These are phyloP conservation scores for Xiphydria camelus DNA, from an alignment of 2,888 invertebrate species.

Conservation along the genomic window DNA sequence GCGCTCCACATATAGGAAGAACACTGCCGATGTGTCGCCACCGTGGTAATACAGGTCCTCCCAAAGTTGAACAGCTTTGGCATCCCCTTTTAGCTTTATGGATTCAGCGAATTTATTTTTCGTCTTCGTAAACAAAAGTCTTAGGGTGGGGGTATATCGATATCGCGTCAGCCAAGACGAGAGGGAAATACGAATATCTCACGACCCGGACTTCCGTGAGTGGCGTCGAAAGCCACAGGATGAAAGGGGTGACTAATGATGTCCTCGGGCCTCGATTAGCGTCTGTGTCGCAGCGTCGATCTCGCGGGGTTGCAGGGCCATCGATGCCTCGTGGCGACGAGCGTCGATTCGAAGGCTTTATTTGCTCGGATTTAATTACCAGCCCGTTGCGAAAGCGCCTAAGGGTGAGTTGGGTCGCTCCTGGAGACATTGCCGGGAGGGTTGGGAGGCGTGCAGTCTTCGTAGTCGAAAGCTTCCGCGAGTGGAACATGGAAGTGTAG, in stretches of 20 bases:
- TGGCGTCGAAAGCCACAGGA: constrained; percentile 9
- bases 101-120: background rate
- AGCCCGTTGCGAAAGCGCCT: too few species aligned
- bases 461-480: background rate
- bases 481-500: too few species aligned
- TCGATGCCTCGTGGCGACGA: constrained; percentile 20
- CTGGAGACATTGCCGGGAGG: background rate
- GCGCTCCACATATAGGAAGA: background rate
- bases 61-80: too few species aligned
- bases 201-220: background rate
- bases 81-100: too few species aligned
- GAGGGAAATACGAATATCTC: background rate
- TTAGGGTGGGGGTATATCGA: background rate
- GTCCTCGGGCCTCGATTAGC: constrained; percentile 44
- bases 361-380: constrained; percentile 55
- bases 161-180: background rate
- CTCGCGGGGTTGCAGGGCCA: constrained; percentile 13
- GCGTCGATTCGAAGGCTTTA: constrained; percentile 41
- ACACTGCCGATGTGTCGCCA: background rate
- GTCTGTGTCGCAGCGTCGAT: constrained; percentile 14
- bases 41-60: background rate
- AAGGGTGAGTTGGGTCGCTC: too few species aligned
- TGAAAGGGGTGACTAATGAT: constrained; percentile 41
- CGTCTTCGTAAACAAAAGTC: background rate
- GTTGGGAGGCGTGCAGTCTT: background rate